Evolutionary conservation across 2,113 vertebrate species (phyloP).

Genomic region (Dromaius novaehollandiae): DNA sequence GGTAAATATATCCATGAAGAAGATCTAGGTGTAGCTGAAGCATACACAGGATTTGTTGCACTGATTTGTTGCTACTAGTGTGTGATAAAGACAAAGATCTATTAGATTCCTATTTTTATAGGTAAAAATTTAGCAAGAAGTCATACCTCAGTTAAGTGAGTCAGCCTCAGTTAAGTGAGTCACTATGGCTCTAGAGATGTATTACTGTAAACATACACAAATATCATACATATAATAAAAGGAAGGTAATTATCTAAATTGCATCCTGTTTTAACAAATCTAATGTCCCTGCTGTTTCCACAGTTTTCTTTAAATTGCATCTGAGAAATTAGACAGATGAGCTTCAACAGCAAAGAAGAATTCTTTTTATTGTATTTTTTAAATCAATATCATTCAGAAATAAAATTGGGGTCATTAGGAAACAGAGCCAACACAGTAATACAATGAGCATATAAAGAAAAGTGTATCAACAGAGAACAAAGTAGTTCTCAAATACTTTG

Average conservation of each 20-base stretch:
- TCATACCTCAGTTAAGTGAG: not conserved
- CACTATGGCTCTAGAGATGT: not conserved
- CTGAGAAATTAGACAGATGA: not conserved
- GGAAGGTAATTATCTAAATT: not conserved
- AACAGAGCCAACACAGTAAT: not conserved
- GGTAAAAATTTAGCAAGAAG: not conserved
- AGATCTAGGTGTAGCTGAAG: slow-evolving; percentile 1
- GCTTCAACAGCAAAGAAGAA: not conserved
- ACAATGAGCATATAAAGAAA: not conserved
- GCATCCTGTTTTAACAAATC: not conserved
- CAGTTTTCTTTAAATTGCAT: slow-evolving; percentile 5
- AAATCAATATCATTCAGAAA: not conserved
- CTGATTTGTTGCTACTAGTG: not conserved
- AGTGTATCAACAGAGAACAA: not conserved
- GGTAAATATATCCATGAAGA: slow-evolving; percentile 38
- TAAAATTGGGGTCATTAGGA: not conserved
- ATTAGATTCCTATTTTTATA: not conserved
- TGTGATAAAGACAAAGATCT: not conserved
- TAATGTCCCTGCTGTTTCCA: not conserved
- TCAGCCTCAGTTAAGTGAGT: not conserved
- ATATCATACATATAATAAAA: not conserved
- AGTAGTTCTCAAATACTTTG: not conserved
- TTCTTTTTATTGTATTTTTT: not conserved
- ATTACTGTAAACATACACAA: not conserved
- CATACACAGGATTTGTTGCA: not conserved